Evolutionary conservation across 2,888 invertebrate genomes (phyloP), one percentile per base, ranked within the genome.

Genomic region (Chironomus tentans): DNA sequence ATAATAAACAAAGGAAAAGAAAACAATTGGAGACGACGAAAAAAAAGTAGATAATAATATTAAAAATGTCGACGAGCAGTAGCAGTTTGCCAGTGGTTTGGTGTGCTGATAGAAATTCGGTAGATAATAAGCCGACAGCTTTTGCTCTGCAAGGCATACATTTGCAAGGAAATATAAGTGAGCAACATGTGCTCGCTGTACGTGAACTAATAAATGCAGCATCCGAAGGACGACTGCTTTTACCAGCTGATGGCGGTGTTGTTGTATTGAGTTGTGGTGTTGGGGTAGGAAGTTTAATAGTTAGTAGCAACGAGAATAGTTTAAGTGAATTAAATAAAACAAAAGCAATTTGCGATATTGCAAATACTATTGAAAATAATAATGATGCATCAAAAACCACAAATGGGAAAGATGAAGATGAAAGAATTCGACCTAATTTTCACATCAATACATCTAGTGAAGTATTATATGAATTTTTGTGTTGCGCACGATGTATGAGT

Each of bases 61-160:
- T 38, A 21, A 70, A 47, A 24, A 84, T 83, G 84, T 80, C 84
- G 78, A 81, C 83, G 78, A 84, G 56, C 18, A 56, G 38, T 38
- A 38, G 38, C 10, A 28, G 62, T 65, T 22, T 83, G 82, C 84
- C 84, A 50, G 84, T 84, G 72, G 84, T 84, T 72, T 84, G 84
- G 84, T 84, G 84, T 78, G 82, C 83, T 78, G 83, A 84, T 80
- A 83, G 84, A 50, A 84, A 84, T 79, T 84, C 84, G 80, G 82
- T 82, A 69, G 84, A 82, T 79, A 83, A 83, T 77, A 83, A 84
- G 77, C 84, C 84, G 21, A 82, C 82, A 46, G 84, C 84, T 70
- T 84, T 84, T 78, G 83, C 84, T 61, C 79, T 84, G 50, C 84
- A 84, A 76, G 84, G 84, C 76, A 84, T 84, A 28, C 84, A 84